These are phyloP conservation scores for Kradibia gibbosae DNA, from an alignment of 1,140 invertebrate species.

Conservation along the genomic window DNA sequence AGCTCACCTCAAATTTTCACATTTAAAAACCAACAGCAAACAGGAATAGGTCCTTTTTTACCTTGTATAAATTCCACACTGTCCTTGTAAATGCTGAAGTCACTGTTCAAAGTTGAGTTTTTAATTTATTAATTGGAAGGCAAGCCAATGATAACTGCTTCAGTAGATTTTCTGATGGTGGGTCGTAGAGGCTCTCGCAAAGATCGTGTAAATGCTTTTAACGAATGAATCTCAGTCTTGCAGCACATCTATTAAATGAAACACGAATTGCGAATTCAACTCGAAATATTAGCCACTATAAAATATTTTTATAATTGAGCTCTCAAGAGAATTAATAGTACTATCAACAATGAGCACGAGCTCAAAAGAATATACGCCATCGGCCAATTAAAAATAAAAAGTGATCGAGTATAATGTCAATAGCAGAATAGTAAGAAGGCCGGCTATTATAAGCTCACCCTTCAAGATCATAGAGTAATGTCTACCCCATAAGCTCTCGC, in stretches of 20 bases:
- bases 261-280: neutral
- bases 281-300: neutral
- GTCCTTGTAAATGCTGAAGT: too few species aligned
- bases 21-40: too few species aligned
- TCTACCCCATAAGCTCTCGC: neutral
- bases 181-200: too few species aligned
- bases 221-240: neutral
- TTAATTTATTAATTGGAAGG: too few species aligned
- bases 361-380: neutral
- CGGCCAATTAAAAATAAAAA: conserved; percentile 40
- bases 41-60: too few species aligned
- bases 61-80: too few species aligned
- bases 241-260: neutral
- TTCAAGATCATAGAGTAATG: neutral
- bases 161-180: too few species aligned
- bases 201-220: too few species aligned
- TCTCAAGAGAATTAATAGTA: neutral
- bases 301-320: neutral
- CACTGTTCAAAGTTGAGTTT: too few species aligned
- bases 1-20: too few species aligned
- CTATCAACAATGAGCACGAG: neutral
- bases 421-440: conserved; percentile 8
- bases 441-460: neutral
- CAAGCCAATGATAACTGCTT: too few species aligned
- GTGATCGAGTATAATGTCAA: conserved; percentile 18